phyloP scores from a whole-genome alignment of 2,797 vertebrate genomes.

The Masticophis lateralis region DNA sequence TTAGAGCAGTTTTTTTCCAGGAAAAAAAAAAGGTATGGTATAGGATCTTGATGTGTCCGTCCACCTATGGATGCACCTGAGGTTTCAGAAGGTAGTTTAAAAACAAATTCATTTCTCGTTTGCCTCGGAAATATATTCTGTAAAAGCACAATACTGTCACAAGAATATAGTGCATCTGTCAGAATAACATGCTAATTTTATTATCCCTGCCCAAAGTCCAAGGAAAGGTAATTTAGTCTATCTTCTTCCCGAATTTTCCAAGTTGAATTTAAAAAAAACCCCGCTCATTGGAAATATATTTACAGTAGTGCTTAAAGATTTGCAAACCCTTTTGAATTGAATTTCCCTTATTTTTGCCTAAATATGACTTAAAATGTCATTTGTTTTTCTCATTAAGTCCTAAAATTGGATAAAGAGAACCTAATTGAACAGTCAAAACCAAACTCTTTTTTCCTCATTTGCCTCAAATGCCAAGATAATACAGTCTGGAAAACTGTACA shows the following conservation, averaged over 20 bases:
- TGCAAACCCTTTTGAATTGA: background rate
- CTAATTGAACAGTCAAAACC: background rate
- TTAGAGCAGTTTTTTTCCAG: background rate
- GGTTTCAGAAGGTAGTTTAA: background rate
- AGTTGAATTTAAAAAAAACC: background rate
- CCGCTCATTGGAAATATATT: background rate
- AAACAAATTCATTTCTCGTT: background rate
- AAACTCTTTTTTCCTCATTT: background rate
- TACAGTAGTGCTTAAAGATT: background rate
- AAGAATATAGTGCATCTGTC: background rate
- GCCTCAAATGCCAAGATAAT: background rate
- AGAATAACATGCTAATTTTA: background rate
- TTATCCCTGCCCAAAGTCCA: background rate
- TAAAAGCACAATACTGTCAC: background rate
- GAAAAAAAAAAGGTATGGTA: background rate
- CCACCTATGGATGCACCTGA: background rate
- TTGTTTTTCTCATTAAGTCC: background rate
- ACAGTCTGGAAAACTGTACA: background rate
- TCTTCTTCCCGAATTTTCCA: background rate
- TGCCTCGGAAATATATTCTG: background rate
- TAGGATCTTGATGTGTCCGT: background rate
- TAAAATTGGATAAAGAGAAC: background rate
- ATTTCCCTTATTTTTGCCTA: background rate
- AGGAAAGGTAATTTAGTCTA: background rate
- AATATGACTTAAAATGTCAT: background rate